phyloP scores from a whole-genome alignment of 2,888 invertebrate species.

The Cheiracanthium punctorium region DNA sequence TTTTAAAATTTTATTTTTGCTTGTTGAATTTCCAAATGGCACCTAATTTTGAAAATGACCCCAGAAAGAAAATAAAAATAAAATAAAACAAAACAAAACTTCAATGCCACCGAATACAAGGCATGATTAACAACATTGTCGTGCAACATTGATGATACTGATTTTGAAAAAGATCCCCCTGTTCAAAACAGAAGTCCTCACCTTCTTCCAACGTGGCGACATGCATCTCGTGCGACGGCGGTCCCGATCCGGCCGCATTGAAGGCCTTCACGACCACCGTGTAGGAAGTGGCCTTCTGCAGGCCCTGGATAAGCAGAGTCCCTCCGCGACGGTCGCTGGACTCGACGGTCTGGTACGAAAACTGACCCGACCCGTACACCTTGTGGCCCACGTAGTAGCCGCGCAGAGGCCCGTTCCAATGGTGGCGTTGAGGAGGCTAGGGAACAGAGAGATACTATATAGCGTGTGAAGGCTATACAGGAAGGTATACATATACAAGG shows the following conservation, averaged over 20 bases:
- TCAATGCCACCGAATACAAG: too few relatives aligned
- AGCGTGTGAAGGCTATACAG: too few relatives aligned
- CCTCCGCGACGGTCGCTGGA: constrained; percentile 48
- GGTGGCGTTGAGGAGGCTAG: constrained; percentile 62
- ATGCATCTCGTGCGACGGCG: constrained; percentile 52
- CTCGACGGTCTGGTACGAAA: constrained; percentile 63
- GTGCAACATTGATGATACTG: too few relatives aligned
- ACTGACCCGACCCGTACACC: constrained; percentile 42
- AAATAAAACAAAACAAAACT: too few relatives aligned
- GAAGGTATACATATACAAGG: too few relatives aligned
- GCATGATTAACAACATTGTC: too few relatives aligned
- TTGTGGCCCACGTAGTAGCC: constrained; percentile 68
- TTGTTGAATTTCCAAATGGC: too few relatives aligned
- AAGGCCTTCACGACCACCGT: constrained; percentile 61
- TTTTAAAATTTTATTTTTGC: too few relatives aligned
- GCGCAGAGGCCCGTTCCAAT: constrained; percentile 64
- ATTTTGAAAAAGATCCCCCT: too few relatives aligned
- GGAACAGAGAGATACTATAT: background rate
- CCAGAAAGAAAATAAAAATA: too few relatives aligned
- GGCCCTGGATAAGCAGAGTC: constrained; percentile 59
- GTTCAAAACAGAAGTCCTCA: too few relatives aligned
- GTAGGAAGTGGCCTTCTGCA: constrained; percentile 60
- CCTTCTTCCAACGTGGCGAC: constrained; percentile 64
- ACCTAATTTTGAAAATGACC: too few relatives aligned
- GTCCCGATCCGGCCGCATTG: constrained; percentile 64